A percentile compares a stretch with the other conserved stretches of the same genome.
These are phyloP conservation scores for Nemoura dubitans DNA, from an alignment of 2,888 invertebrate genomes.

Conservation along the genomic window DNA sequence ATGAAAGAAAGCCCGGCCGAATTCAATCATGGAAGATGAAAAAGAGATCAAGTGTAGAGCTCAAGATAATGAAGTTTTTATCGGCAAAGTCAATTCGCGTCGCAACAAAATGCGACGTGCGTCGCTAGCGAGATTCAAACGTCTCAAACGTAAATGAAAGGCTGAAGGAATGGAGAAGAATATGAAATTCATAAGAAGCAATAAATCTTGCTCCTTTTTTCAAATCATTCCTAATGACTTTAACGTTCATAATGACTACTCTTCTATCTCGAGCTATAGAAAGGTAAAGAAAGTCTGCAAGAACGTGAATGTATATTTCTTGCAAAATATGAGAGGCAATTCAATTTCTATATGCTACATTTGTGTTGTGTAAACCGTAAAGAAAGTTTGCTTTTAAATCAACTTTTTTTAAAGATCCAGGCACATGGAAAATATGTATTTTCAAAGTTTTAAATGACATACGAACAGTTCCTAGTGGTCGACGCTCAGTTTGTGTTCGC, in stretches of 20 bases:
- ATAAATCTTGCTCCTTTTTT: background rate
- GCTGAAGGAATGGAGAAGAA: background rate
- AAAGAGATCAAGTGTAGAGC: slow-evolving; percentile 16
- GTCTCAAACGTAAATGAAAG: background rate
- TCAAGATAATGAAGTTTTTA: slow-evolving; percentile 24
- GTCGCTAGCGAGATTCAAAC: background rate
- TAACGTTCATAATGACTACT: background rate
- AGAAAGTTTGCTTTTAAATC: background rate
- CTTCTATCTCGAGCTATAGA: background rate
- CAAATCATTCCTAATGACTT: slow-evolving; percentile 12
- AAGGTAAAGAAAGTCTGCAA: background rate
- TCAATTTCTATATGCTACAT: slow-evolving; percentile 12
- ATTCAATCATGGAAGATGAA: slow-evolving; percentile 20
- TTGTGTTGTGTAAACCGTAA: background rate
- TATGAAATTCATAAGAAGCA: background rate
- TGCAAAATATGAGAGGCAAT: background rate
- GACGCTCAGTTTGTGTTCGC: background rate
- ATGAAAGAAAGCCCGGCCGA: background rate
- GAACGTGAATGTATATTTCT: background rate
- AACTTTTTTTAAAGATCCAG: background rate
- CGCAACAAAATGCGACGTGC: background rate
- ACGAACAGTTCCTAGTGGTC: background rate
- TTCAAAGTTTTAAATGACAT: background rate
- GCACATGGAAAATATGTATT: slow-evolving; percentile 12
- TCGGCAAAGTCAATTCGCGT: background rate